Percentiles rank a stretch among this genome's conserved stretches.
These are phyloP conservation scores for Eutolmus rufibarbis DNA, from an alignment of 2,888 invertebrate genomes.

Conservation along the genomic window DNA sequence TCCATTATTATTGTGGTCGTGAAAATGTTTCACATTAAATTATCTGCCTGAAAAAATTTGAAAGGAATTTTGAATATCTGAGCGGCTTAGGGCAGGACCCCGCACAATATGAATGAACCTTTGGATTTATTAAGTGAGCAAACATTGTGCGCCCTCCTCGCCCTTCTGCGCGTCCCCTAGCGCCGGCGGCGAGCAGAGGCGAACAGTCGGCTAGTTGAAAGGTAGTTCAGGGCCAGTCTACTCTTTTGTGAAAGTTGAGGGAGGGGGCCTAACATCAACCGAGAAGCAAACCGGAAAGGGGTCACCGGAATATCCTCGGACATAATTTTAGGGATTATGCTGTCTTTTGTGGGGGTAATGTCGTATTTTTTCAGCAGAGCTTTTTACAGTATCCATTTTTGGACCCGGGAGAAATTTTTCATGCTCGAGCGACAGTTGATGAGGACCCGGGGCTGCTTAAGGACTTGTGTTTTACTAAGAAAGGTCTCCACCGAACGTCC, in stretches of 20 bases:
- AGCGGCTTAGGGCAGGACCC: not conserved
- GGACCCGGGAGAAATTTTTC: not conserved
- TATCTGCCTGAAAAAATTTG: conserved; percentile 25
- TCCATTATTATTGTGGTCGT: conserved; percentile 26
- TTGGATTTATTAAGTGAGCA: conserved; percentile 36
- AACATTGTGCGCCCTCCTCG: not conserved
- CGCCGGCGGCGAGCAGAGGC: not conserved
- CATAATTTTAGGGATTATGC: not conserved
- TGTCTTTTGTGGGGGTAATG: not conserved
- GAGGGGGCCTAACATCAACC: not conserved
- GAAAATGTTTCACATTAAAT: conserved; percentile 36
- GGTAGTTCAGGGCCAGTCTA: not conserved
- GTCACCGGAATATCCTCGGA: not conserved
- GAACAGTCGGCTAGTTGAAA: not conserved
- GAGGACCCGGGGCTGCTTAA: not conserved
- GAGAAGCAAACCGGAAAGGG: not conserved
- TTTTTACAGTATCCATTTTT: not conserved
- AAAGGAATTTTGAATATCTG: conserved; percentile 35
- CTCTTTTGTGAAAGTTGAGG: not conserved
- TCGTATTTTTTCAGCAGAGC: not conserved
- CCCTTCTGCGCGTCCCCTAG: not conserved
- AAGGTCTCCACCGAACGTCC: not conserved
- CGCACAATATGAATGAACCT: conserved; percentile 21
- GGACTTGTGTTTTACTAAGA: not conserved
- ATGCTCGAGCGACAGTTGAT: not conserved